Conservation (phyloP, 2,113 vertebrate genomes). For the Baryphthengus martii region DNA sequence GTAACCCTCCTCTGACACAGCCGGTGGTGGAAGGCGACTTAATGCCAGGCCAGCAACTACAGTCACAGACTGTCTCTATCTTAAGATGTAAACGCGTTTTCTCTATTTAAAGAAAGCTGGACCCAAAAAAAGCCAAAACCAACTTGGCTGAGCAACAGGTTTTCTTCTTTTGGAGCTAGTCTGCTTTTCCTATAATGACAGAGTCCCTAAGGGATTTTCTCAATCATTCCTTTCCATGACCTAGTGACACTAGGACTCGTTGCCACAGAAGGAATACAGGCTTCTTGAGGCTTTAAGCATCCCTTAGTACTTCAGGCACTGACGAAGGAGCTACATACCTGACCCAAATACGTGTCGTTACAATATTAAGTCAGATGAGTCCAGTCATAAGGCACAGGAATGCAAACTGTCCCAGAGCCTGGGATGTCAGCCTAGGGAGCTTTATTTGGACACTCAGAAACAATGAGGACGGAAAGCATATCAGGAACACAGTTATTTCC, state of each 20-base stretch:
- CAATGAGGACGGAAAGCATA: neutral
- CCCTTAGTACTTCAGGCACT: neutral
- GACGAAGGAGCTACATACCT: neutral
- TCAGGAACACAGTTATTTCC: neutral
- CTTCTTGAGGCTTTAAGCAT: neutral
- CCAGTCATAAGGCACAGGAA: fast-evolving
- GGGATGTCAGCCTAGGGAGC: neutral
- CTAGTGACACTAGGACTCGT: neutral
- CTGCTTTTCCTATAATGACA: neutral
- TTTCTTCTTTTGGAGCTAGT: neutral
- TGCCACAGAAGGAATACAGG: neutral
- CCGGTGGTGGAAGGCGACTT: neutral
- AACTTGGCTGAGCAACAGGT: neutral
- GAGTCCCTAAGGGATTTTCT: neutral
- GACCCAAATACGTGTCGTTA: neutral
- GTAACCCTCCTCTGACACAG: neutral
- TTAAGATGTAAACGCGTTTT: neutral
- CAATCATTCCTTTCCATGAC: neutral
- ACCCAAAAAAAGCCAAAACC: neutral
- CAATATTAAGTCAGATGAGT: neutral
- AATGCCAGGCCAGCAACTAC: neutral
- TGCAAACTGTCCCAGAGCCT: neutral
- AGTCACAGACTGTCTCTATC: neutral
- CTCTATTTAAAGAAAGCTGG: neutral
- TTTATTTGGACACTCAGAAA: neutral